phyloP scores from a whole-genome alignment of 2,113 vertebrate species.

The Semicossyphus pulcher region DNA sequence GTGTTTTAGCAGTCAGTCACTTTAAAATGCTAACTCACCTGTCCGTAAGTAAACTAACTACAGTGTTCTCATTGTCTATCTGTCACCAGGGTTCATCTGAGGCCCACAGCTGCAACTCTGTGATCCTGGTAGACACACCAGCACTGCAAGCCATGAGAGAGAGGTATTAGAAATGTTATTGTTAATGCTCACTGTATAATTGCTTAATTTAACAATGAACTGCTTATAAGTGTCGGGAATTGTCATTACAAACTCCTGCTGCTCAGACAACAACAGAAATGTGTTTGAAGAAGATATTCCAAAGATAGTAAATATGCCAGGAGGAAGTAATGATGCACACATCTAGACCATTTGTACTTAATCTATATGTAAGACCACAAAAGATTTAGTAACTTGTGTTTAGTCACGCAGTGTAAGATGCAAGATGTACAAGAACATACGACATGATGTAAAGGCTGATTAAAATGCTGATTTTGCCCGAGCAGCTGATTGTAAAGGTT shows the following conservation, averaged over 20 bases:
- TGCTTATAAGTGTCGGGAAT: too few relatives aligned
- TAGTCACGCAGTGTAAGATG: not conserved
- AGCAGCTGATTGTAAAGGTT: conserved; percentile 15
- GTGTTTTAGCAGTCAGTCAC: too few relatives aligned
- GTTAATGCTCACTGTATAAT: too few relatives aligned
- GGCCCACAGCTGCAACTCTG: conserved; percentile 48
- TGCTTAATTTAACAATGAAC: too few relatives aligned
- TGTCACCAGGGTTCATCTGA: conserved; percentile 79
- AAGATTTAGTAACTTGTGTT: too few relatives aligned
- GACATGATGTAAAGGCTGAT: conserved; percentile 35
- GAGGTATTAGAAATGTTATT: conserved; percentile 72
- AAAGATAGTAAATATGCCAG: too few relatives aligned
- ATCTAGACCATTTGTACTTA: too few relatives aligned
- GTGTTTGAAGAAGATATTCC: not conserved
- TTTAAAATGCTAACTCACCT: too few relatives aligned
- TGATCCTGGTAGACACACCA: conserved; percentile 83
- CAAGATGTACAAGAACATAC: not conserved
- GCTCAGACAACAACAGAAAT: too few relatives aligned
- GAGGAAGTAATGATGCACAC: too few relatives aligned
- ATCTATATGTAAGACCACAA: too few relatives aligned
- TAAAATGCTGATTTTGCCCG: conserved; percentile 24
- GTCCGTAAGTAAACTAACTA: not conserved
- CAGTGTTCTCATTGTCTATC: not conserved
- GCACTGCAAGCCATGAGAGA: conserved; percentile 67
- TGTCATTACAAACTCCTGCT: too few relatives aligned